These are phyloP conservation scores for Hypsibius dujardini DNA, from an alignment of 1,140 invertebrate genomes.

Conservation along the genomic window DNA sequence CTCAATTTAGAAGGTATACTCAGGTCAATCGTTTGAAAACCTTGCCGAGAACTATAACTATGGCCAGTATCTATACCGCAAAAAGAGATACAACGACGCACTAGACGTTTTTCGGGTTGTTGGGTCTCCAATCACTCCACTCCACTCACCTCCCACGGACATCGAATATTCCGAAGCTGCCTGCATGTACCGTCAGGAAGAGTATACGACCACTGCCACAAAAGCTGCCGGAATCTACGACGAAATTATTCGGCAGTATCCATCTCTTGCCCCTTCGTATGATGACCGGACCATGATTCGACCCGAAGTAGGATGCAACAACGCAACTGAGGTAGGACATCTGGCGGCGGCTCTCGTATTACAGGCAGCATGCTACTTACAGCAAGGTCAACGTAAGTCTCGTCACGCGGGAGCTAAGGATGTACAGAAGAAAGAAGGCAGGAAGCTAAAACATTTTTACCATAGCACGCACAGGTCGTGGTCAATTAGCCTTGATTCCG, in stretches of 20 bases:
- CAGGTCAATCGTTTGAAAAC: too few species aligned
- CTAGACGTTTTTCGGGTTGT: neutral
- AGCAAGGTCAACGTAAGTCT: neutral
- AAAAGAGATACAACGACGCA: neutral
- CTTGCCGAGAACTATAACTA: neutral
- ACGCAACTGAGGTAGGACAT: neutral
- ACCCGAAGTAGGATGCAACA: neutral
- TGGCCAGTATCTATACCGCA: neutral
- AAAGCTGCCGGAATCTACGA: conserved; percentile 6
- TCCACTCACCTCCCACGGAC: neutral
- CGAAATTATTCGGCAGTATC: neutral
- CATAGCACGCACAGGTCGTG: neutral
- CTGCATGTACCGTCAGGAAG: neutral
- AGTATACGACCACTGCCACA: neutral
- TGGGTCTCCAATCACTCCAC: neutral
- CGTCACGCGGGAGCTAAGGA: neutral
- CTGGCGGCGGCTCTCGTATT: neutral
- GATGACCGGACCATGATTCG: neutral
- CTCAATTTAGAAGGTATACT: too few species aligned
- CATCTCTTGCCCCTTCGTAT: neutral
- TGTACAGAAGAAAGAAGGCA: neutral
- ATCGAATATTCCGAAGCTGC: neutral
- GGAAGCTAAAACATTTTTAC: neutral
- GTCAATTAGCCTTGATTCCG: neutral
- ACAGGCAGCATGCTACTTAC: neutral